These are phyloP conservation scores for Peucedramus taeniatus DNA, from an alignment of 2,113 vertebrate species.

Conservation along the genomic window DNA sequence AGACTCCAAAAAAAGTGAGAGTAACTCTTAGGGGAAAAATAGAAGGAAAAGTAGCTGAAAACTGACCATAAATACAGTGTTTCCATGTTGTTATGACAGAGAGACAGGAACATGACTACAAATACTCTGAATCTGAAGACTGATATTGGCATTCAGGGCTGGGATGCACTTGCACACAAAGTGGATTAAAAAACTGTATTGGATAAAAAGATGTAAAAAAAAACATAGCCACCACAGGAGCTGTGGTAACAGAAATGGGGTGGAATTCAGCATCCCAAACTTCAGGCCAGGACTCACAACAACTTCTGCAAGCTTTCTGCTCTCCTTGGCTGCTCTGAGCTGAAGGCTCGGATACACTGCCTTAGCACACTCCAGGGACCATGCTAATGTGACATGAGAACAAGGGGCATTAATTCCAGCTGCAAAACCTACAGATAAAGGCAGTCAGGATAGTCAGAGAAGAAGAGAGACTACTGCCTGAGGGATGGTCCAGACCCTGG, in stretches of 20 bases:
- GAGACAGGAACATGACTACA: not conserved
- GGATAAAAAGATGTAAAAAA: not conserved
- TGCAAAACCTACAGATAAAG: not conserved
- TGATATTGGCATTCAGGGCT: not conserved
- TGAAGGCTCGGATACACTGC: not conserved
- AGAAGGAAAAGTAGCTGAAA: not conserved
- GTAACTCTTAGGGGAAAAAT: not conserved
- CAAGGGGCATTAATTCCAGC: not conserved
- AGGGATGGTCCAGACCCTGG: not conserved
- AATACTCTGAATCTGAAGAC: not conserved
- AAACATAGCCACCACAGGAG: not conserved
- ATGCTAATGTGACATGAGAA: not conserved
- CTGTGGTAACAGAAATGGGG: not conserved
- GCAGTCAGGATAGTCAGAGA: not conserved
- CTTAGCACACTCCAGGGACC: not conserved
- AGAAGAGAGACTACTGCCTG: not conserved
- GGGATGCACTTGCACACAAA: not conserved
- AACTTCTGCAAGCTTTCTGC: accelerated
- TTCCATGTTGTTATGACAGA: not conserved
- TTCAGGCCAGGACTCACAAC: not conserved
- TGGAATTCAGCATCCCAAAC: not conserved
- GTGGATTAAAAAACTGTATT: accelerated
- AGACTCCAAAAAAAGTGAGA: not conserved
- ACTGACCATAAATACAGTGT: not conserved
- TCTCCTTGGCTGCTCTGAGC: not conserved